Evolutionary conservation across 2,888 invertebrate species (phyloP), one percentile per base, ranked within the genome.

Genomic region (Chesias legatella): DNA sequence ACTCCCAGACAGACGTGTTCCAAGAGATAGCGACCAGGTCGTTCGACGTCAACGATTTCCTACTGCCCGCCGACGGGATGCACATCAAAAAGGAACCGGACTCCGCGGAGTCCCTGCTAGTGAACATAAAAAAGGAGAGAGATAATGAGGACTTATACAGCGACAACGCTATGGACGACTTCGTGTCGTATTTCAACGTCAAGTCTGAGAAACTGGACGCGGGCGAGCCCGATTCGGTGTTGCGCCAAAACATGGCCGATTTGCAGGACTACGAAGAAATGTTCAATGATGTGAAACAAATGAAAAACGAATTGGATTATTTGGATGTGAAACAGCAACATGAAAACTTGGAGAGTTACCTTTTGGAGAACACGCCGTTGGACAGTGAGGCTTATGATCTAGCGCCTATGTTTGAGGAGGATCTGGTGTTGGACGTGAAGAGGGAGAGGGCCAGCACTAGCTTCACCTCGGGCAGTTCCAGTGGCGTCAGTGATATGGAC

Each of bases 171-270:
- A 82, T 84, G 22, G 88, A 53, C 29, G 53, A 88, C 11, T 88
- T 74, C 47, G 80, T 84, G 10, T 81, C 86, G 1, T 88, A 81
- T 35, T 88, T 86, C 58, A 59, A 67, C 4, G 64, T 68, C 5
- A 83, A 81, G 53, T 48, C 73, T 0, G 84, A 81, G 45, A 78
- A 73, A 38, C 60, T 74, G 51, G 78, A 76, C 46, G 68, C 57
- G 55, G 89, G 62, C 22, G 88, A 72, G 55, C 56, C 73, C 0
- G 67, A 79, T 40, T 89, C 90, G 0, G 88, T 91, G 0, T 82
- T 84, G 57, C 88, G 90, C 30, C 90, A 91, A 52, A 91, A 91
- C 53, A 58, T 91, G 48, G 90, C 90, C 0, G 91, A 91, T 66
- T 62, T 91, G 7, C 79, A 82, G 45, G 91, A 91, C 48, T 91